Conservation (phyloP, 2,797 vertebrate species). For the Anguilla anguilla region DNA sequence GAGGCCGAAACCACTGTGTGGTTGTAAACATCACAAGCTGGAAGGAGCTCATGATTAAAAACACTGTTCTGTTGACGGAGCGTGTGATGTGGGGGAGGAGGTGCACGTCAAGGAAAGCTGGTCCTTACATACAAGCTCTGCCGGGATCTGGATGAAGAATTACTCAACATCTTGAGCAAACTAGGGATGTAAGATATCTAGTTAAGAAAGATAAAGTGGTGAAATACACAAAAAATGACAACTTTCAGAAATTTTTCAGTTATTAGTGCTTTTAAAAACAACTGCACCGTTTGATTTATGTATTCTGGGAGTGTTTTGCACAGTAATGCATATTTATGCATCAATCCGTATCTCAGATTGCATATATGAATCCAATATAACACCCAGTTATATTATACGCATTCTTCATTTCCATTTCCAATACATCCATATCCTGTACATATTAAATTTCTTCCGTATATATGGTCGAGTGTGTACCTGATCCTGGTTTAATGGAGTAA, state of each 20-base stretch:
- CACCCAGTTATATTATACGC: not conserved
- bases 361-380: not conserved
- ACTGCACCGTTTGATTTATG: not conserved
- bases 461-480: not conserved
- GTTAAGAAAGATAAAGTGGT: not conserved
- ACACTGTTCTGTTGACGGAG: constrained; percentile 3
- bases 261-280: not conserved
- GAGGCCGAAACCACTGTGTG: not conserved
- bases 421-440: not conserved
- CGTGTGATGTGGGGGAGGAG: not conserved
- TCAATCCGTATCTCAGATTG: not conserved
- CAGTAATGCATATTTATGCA: not conserved
- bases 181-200: not conserved
- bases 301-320: not conserved
- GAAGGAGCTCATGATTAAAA: constrained; percentile 8
- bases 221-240: not conserved
- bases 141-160: not conserved
- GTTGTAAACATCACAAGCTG: constrained; percentile 2
- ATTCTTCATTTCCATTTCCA: not conserved
- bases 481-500: not conserved
- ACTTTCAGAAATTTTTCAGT: not conserved
- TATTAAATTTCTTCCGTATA: not conserved
- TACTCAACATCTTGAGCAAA: not conserved
- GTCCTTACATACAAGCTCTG: not conserved
- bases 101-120: too few species aligned